These are phyloP conservation scores for Conus canariensis DNA, from an alignment of 2,888 invertebrate species.

Conservation along the genomic window DNA sequence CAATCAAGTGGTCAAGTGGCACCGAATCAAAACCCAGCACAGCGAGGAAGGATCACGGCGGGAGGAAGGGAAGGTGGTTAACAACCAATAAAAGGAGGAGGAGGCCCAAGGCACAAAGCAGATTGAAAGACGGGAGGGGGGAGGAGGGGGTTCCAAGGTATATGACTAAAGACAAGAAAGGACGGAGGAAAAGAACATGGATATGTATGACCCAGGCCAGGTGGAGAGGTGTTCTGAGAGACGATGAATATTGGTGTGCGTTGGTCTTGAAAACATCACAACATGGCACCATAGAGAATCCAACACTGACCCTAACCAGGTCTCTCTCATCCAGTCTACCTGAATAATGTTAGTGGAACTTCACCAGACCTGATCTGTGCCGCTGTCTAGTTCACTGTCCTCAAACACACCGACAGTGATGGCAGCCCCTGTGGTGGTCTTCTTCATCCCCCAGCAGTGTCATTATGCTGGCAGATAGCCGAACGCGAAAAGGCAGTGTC, in stretches of 20 bases:
- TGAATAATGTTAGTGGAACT: background rate
- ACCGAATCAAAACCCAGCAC: background rate
- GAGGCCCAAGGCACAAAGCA: constrained; percentile 32
- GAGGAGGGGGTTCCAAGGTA: background rate
- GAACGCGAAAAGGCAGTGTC: too few relatives aligned
- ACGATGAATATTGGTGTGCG: background rate
- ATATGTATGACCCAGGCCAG: constrained; percentile 11
- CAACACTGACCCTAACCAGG: background rate
- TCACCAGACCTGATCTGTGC: too few relatives aligned
- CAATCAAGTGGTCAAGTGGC: background rate
- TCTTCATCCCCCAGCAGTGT: too few relatives aligned
- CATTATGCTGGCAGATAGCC: too few relatives aligned
- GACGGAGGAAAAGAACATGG: constrained; percentile 16
- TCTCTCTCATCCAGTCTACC: background rate
- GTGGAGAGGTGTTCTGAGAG: background rate
- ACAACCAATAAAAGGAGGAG: background rate
- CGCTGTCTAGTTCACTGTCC: too few relatives aligned
- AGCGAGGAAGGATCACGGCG: background rate
- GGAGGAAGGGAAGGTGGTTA: background rate
- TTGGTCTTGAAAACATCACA: background rate
- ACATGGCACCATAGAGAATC: constrained; percentile 7
- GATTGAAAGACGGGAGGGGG: constrained; percentile 27
- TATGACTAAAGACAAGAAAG: background rate
- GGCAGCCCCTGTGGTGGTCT: too few relatives aligned
- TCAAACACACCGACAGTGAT: too few relatives aligned